Percentiles rank a stretch among this genome's conserved stretches.
phyloP scores from a whole-genome alignment of 2,113 vertebrate species.

The Dicrurus megarhynchus region DNA sequence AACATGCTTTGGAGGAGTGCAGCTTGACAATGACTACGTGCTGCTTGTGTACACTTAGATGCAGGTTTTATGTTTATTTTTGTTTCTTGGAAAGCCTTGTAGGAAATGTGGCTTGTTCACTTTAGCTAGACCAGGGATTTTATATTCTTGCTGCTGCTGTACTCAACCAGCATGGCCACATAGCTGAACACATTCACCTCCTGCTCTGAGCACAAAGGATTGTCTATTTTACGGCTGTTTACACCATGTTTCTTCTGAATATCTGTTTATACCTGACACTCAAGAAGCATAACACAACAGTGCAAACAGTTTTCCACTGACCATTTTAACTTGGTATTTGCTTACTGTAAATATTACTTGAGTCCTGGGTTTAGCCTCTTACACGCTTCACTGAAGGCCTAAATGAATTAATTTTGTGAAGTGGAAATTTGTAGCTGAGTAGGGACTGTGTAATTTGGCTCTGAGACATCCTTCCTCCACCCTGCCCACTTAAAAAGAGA shows the following conservation, averaged over 20 bases:
- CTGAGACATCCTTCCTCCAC: neutral
- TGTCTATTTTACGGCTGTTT: neutral
- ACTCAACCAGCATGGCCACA: neutral
- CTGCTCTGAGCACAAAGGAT: neutral
- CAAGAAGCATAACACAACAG: neutral
- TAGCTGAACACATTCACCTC: neutral
- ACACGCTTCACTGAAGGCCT: neutral
- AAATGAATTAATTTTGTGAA: neutral
- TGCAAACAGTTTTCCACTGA: neutral
- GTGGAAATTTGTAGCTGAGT: neutral
- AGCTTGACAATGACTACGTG: neutral
- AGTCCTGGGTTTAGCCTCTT: neutral
- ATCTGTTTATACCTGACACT: neutral
- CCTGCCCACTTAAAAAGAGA: neutral
- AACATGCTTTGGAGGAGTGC: neutral
- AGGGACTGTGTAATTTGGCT: neutral
- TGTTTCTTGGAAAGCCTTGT: neutral
- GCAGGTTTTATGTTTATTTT: neutral
- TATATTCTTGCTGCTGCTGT: neutral
- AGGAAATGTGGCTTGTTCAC: neutral
- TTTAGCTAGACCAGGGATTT: neutral
- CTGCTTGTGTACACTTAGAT: neutral
- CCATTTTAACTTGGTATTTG: neutral
- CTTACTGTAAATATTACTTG: neutral
- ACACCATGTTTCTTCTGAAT: neutral